Evolutionary conservation across 2,888 invertebrate species (phyloP), one percentile per base, ranked within the genome.

Genomic region (Dolichopus griseipennis): DNA sequence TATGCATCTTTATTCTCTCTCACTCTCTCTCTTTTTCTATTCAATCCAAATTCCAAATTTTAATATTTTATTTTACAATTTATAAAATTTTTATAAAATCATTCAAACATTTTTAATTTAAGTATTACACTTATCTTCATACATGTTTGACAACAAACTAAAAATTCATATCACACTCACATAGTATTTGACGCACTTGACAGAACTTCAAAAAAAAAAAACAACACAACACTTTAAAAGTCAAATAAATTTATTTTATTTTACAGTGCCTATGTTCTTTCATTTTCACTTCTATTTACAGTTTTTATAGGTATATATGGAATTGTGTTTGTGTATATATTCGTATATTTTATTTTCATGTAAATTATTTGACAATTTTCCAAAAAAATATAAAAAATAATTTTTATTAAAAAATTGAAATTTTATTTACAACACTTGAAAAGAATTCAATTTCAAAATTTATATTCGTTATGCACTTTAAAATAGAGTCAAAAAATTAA

Each of bases 371-470:
- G 52, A 52, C 15, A 52, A 18, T 52, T 52, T 52, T 3, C 52
- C 9, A 52, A 52, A 52, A 52, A 52, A 52, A 18, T 52, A 18
- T 12, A 52, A 52, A 18, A 52, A 52, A 52, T 6, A 15, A 52
- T 52, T 52, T 52, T 52, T n/a, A n/a, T n/a, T n/a, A n/a, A n/a
- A 27, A 27, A 27, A 27, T 27, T 27, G 52, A 52, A 52, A 52
- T 52, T 41, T 52, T 52, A 18, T 52, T 52, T 52, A 52, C 52
- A 52, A 52, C n/a, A 52, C 52, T 52, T 52, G 18, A 52, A 52
- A 52, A 18, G 18, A 52, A 18, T 52, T 52, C 15, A 52, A 52
- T 52, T 37, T 5, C 37, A 37, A 37, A 27, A 5, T 27, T 27
- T 27, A 4, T 27, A 5, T 27, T 27, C 5, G 27, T 27, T 27